phyloP scores from a whole-genome alignment of 2,113 vertebrate genomes.

The Cyanocitta stelleri region DNA sequence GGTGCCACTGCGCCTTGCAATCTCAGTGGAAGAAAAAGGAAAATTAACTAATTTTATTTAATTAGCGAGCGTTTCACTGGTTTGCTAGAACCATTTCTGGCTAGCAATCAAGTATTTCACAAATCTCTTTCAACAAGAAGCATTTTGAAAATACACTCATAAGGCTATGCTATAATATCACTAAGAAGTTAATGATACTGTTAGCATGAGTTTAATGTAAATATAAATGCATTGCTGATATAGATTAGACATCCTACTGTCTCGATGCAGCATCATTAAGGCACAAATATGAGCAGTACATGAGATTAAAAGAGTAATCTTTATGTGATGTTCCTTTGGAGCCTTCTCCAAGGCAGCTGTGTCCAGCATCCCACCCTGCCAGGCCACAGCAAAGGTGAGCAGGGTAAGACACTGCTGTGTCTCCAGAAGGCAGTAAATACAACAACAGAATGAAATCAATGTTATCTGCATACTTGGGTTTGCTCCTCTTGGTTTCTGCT shows the following conservation, averaged over 20 bases:
- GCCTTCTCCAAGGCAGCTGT: background rate
- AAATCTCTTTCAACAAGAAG: background rate
- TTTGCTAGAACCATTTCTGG: background rate
- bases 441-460: background rate
- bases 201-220: background rate
- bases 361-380: background rate
- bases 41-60: background rate
- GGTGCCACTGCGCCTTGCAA: background rate
- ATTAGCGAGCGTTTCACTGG: background rate
- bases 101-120: background rate
- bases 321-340: background rate
- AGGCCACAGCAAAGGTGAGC: background rate
- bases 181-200: background rate
- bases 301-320: background rate
- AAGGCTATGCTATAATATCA: background rate
- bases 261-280: background rate
- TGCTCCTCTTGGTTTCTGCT: background rate
- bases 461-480: background rate
- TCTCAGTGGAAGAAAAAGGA: background rate
- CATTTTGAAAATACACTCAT: background rate
- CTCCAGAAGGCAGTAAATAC: background rate
- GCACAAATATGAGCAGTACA: background rate
- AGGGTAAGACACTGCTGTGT: no score
- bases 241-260: background rate
- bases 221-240: background rate